Base-by-base conservation (phyloP, 2,113 vertebrate species). In the Neodontobutis hainanensis region DNA sequence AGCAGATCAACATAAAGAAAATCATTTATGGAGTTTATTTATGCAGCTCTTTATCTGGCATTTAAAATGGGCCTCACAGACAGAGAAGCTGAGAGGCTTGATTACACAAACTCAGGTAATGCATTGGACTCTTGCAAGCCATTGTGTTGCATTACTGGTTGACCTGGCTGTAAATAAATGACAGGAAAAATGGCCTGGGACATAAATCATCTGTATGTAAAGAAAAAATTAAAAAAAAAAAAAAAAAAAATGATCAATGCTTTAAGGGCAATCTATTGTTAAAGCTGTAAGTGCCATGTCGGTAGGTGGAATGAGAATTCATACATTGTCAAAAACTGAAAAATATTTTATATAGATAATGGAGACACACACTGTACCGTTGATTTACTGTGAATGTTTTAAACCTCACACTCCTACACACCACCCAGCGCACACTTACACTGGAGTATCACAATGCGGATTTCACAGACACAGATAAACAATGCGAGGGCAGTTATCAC, bases 401-500 rank as follows among this genome's bases (percentile, higher is more conserved):
- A 74, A 65, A 85, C 50, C 65, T 78, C 68, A 68, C 73, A 70
- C 50, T 63, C 61, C 47, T 36, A 19, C 48, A 32, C 58, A 34
- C 52, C 10, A 47, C 5, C 61, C 5, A 59, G 40, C 77, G 42
- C 70, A 61, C 82, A 55, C 77, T 64, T 65, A 69, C 90, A 92
- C 91, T 94, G 92, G 89, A 85, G 89, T 94, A 94, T 93, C 93
- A 95, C 94, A 95, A 94, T 89, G 85, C 68, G 81, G 78, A 90
- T 87, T 87, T 90, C 84, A 87, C 85, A 86, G 85, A 87, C 83
- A 87, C 83, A 77, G 66, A 82, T 86, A 87, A 88, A 89, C 90
- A 90, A 87, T 85, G 71, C 40, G 36, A 69, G 86, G 85, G 87
- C 84, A 89, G 85, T 84, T 85, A 89, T 89, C 78, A 79, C 78